Base-by-base conservation (phyloP, 2,888 invertebrate species). In the Zootermopsis nevadensis region DNA sequence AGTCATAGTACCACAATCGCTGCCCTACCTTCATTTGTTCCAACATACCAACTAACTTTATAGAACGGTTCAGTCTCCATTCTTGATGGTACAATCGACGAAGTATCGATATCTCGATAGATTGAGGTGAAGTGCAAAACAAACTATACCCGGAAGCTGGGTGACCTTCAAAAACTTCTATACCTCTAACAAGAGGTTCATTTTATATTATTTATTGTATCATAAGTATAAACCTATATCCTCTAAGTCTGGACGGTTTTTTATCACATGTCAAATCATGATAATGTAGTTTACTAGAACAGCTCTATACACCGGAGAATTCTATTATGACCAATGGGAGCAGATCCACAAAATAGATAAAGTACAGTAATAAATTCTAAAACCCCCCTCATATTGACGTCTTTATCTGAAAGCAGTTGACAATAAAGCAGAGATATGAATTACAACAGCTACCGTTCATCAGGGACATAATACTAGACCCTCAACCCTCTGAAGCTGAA, bases 121-220 rank as follows among this genome's bases (percentile, higher is more conserved):
- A 66, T 30, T 2, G 66, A 66, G 27, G 66, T 27, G 12, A 66
- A 48, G 48, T 48, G 19, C 48, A 48, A 48, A 66, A 66, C 30
- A 66, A 66, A 66, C 66, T 66, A 27, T 66, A 66, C 27, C 66
- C 66, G 66, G 66, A 66, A 66, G 66, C 66, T 27, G 27, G n/a
- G 27, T 30, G 66, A 30, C 66, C 66, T 66, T 66, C 27, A 66
- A 12, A 66, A 27, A 66, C 10, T 66, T 66, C 4, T 66, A 66
- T 66, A 15, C 27, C 27, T 2, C 6, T 2, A 2, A 27, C 66
- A 48, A 48, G 48, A 48, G 19, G 19, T 10, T 30, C 7, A 27
- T 66, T 27, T 27, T 30, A 2, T 66, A 2, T 30, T 66, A 6
- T 66, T 66, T 66, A 27, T 48, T 15, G 48, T 48, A 19, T 15